Percentiles rank a stretch among this genome's conserved stretches.
Evolutionary conservation across 2,113 vertebrate species (phyloP).

Genomic region (Phrynosoma platyrhinos): DNA sequence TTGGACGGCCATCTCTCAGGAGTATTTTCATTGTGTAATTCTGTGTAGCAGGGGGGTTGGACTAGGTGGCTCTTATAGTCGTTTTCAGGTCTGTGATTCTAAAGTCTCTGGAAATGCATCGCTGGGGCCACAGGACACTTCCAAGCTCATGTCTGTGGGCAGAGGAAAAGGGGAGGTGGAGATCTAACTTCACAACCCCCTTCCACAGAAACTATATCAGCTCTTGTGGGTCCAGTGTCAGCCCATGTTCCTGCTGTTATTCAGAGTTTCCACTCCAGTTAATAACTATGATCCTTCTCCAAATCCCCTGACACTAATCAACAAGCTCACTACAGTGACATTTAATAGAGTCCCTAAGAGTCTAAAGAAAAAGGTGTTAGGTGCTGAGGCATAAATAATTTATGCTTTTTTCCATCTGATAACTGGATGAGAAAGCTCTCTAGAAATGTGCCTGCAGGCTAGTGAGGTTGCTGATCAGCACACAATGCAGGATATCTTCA

Average conservation of each 20-base stretch:
- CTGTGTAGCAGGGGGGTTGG: too few relatives aligned
- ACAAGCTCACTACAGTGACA: not conserved
- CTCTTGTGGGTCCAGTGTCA: not conserved
- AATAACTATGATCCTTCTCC: not conserved
- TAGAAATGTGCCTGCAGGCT: not conserved
- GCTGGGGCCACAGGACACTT: not conserved
- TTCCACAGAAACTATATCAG: not conserved
- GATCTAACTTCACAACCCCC: not conserved
- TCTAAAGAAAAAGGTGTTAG: conserved; percentile 2
- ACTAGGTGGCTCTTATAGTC: too few relatives aligned
- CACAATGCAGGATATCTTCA: not conserved
- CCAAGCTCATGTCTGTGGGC: too few relatives aligned
- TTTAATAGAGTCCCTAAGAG: not conserved
- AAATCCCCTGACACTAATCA: conserved; percentile 15
- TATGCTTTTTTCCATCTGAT: not conserved
- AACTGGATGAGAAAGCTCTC: not conserved
- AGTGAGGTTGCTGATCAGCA: not conserved
- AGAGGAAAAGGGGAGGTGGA: not conserved
- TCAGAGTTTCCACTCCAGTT: not conserved
- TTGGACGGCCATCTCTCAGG: too few relatives aligned
- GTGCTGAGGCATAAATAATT: not conserved
- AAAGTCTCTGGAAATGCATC: not conserved
- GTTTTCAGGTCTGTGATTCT: not conserved
- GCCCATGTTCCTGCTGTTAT: too few relatives aligned
- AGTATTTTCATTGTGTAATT: too few relatives aligned